Evolutionary conservation across 2,888 invertebrate species (phyloP).

Genomic region (Protodeltote pygarga): DNA sequence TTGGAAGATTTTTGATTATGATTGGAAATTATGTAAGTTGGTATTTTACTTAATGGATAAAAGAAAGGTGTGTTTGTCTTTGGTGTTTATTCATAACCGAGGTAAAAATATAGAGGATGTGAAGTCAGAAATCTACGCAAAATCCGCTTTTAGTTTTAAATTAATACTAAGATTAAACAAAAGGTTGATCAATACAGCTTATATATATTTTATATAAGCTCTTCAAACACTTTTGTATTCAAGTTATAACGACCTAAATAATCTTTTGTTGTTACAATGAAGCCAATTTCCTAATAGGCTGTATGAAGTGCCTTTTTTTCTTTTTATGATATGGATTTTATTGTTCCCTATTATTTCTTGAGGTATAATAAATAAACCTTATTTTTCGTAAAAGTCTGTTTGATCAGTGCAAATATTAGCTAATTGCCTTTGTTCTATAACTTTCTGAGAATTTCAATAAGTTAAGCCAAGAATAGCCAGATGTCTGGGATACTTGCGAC

Average conservation of each 20-base stretch:
- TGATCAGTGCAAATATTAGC: slow-evolving; percentile 5
- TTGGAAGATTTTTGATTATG: slow-evolving; percentile 5
- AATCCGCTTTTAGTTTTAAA: too few relatives aligned
- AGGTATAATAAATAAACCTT: background rate
- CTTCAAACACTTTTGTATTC: slow-evolving; percentile 34
- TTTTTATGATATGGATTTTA: slow-evolving; percentile 9
- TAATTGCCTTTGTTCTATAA: background rate
- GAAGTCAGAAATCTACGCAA: too few relatives aligned
- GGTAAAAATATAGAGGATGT: too few relatives aligned
- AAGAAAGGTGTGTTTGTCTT: too few relatives aligned
- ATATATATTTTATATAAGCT: slow-evolving; percentile 30
- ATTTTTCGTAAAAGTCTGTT: background rate
- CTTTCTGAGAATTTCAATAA: slow-evolving; percentile 10
- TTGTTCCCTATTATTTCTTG: background rate
- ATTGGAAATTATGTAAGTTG: too few relatives aligned
- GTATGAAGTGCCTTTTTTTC: slow-evolving; percentile 22
- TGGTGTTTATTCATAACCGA: too few relatives aligned
- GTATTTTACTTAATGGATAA: too few relatives aligned
- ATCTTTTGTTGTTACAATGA: slow-evolving; percentile 40
- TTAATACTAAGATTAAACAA: too few relatives aligned
- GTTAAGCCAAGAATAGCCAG: too few relatives aligned
- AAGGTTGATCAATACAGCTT: slow-evolving; percentile 12
- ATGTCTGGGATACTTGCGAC: slow-evolving; percentile 3
- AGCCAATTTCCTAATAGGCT: slow-evolving; percentile 29
- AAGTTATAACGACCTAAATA: slow-evolving; percentile 12